These are phyloP conservation scores for Dicerorhinus sumatrensis DNA, from an alignment of 2,113 vertebrate genomes.

Conservation along the genomic window DNA sequence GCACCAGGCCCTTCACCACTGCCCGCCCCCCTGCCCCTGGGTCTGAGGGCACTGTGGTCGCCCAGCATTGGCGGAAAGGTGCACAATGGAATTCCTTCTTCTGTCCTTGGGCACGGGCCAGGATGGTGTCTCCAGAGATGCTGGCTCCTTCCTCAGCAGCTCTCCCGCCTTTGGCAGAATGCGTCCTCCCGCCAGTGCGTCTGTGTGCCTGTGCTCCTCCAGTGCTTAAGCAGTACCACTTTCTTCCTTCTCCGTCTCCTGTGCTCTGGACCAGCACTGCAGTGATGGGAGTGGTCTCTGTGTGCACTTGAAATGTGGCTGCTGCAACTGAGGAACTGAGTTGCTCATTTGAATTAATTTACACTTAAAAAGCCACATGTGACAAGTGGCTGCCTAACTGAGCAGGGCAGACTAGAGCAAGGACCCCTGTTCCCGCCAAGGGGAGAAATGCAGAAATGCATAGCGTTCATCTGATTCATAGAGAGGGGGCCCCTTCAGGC, in stretches of 20 bases:
- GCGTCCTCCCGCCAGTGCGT: fast-evolving
- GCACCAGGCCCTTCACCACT: background rate
- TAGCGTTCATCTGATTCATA: background rate
- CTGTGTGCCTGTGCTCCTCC: fast-evolving
- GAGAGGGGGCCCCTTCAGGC: background rate
- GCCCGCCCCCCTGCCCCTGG: background rate
- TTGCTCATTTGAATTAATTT: background rate
- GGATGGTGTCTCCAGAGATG: fast-evolving
- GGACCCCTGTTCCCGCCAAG: background rate
- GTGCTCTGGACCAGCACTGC: fast-evolving
- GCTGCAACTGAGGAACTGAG: background rate
- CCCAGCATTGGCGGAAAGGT: background rate
- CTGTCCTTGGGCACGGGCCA: background rate
- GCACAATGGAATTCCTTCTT: background rate
- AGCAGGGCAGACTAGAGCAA: background rate
- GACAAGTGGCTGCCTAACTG: background rate
- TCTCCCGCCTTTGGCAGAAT: background rate
- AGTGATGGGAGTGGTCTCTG: fast-evolving
- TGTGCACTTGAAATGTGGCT: background rate
- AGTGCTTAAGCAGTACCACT: fast-evolving
- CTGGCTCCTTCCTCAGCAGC: background rate
- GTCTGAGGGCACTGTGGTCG: fast-evolving
- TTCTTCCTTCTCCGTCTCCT: background rate
- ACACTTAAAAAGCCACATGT: background rate
- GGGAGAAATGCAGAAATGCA: fast-evolving